Conservation (phyloP, 2,888 invertebrate genomes). For the Pediacus dermestoides region DNA sequence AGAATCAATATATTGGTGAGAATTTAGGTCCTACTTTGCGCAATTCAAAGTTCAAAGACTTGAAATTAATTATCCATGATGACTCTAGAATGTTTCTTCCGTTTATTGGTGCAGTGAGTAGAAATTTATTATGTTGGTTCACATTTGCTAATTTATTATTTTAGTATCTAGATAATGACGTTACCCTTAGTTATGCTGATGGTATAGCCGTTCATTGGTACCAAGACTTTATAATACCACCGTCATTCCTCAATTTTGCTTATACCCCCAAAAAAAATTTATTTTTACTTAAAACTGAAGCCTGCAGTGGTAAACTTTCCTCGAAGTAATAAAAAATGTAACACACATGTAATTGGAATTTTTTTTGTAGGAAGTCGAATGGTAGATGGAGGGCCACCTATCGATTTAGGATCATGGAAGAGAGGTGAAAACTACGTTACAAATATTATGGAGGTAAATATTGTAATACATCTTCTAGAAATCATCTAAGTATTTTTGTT, state of each 20-base stretch:
- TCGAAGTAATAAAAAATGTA: too few relatives aligned
- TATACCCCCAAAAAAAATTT: slow-evolving; percentile 63
- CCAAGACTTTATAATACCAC: slow-evolving; percentile 58
- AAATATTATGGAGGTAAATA: slow-evolving; percentile 53
- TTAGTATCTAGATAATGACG: slow-evolving; percentile 36
- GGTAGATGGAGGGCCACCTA: too few relatives aligned
- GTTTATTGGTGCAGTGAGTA: slow-evolving; percentile 17
- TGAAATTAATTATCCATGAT: slow-evolving; percentile 71
- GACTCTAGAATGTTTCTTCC: slow-evolving; percentile 68
- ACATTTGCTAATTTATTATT: too few relatives aligned
- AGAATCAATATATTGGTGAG: slow-evolving; percentile 65
- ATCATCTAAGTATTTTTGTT: too few relatives aligned
- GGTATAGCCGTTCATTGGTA: slow-evolving; percentile 84
- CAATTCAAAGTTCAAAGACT: slow-evolving; percentile 54
- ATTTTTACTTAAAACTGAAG: slow-evolving; percentile 74
- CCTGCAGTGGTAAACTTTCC: slow-evolving; percentile 57
- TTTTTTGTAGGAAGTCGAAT: too few relatives aligned
- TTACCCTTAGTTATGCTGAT: slow-evolving; percentile 59
- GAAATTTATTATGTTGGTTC: too few relatives aligned
- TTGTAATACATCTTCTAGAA: background rate
- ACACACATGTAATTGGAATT: too few relatives aligned
- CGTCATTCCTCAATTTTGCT: slow-evolving; percentile 57
- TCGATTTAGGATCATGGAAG: slow-evolving; percentile 68
- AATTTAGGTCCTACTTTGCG: slow-evolving; percentile 73
- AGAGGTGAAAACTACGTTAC: slow-evolving; percentile 64